These are phyloP conservation scores for Myotis findleyi DNA, from an alignment of 2,797 vertebrate genomes.

Conservation along the genomic window DNA sequence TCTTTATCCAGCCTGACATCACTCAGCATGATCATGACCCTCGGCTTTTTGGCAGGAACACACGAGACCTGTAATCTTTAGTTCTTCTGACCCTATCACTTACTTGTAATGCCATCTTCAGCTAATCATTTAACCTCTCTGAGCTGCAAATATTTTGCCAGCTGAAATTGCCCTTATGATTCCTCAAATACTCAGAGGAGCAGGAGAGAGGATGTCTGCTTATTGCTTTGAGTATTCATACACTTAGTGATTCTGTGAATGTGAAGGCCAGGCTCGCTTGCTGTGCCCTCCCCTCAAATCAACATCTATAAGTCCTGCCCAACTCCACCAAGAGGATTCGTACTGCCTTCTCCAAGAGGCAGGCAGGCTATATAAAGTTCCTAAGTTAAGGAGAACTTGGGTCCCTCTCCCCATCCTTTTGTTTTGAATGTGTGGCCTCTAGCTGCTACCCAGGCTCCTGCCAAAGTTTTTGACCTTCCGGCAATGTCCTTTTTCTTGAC, in stretches of 20 bases:
- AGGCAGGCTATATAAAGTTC: not conserved
- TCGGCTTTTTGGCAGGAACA: conserved; percentile 39
- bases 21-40: not conserved
- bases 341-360: not conserved
- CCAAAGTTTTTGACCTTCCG: not conserved
- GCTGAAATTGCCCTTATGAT: conserved; percentile 19
- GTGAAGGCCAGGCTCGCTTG: not conserved
- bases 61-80: not conserved
- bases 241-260: conserved; percentile 2
- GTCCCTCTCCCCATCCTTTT: not conserved
- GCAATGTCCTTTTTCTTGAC: conserved; percentile 12
- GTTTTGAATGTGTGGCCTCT: not conserved
- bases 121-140: conserved; percentile 16
- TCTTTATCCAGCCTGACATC: conserved; percentile 14
- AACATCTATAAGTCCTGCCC: not conserved
- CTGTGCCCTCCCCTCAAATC: not conserved
- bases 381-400: not conserved
- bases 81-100: conserved; percentile 28
- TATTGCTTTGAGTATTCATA: not conserved
- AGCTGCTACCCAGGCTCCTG: not conserved
- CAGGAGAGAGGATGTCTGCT: not conserved
- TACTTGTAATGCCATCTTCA: conserved; percentile 20
- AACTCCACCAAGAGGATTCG: not conserved
- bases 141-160: conserved; percentile 10
- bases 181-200: conserved; percentile 33